Evolutionary conservation across 2,113 vertebrate genomes (phyloP).

Genomic region (Amblyopsis rosae): DNA sequence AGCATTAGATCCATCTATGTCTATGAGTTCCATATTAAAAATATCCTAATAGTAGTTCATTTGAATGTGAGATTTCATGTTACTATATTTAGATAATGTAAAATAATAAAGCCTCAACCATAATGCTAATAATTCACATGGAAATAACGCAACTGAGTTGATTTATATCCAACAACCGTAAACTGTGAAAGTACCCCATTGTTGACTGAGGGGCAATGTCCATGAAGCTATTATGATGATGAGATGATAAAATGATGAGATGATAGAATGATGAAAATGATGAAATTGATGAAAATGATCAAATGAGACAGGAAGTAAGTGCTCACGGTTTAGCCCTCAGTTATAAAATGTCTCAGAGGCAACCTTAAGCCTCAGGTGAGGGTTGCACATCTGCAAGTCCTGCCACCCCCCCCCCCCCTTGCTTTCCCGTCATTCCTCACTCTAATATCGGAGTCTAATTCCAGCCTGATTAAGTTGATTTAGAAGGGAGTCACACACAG

Average conservation of each 20-base stretch:
- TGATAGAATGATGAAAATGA: constrained; percentile 9
- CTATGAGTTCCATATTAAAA: too few relatives aligned
- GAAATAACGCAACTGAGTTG: too few relatives aligned
- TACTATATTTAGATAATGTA: too few relatives aligned
- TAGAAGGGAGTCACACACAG: constrained; percentile 43
- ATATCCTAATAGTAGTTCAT: too few relatives aligned
- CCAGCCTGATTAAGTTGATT: constrained; percentile 75
- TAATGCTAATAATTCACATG: too few relatives aligned
- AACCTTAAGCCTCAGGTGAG: constrained; percentile 35
- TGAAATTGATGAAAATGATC: not conserved
- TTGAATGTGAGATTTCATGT: too few relatives aligned
- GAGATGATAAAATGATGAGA: constrained; percentile 20
- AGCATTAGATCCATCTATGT: too few relatives aligned
- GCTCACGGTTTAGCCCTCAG: not conserved
- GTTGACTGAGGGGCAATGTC: constrained; percentile 42
- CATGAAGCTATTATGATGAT: constrained; percentile 5
- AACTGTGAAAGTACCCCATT: constrained; percentile 23
- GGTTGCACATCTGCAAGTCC: constrained; percentile 52
- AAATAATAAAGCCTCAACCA: too few relatives aligned
- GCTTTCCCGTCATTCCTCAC: constrained; percentile 56
- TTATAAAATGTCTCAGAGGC: constrained; percentile 11
- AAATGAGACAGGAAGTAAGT: not conserved
- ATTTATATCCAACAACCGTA: too few relatives aligned
- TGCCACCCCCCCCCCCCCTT: constrained; percentile 41
- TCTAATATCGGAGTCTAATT: constrained; percentile 66